Percentiles rank a stretch among this genome's conserved stretches.
phyloP scores from a whole-genome alignment of 2,888 invertebrate species.

The Ashinkailepas kermadecensis region DNA sequence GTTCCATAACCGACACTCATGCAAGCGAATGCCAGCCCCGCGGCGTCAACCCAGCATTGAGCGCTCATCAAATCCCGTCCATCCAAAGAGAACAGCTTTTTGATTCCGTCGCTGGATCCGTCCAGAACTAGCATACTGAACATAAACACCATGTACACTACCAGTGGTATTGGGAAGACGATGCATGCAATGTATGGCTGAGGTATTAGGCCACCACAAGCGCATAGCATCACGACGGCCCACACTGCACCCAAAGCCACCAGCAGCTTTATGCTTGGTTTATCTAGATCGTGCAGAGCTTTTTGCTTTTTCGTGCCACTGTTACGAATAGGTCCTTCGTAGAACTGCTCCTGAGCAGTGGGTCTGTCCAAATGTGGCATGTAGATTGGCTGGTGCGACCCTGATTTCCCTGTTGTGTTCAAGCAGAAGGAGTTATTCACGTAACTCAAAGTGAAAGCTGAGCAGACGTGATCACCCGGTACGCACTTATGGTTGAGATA shows the following conservation, averaged over 20 bases:
- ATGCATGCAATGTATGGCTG: neutral
- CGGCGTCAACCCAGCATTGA: constrained; percentile 1
- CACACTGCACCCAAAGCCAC: neutral
- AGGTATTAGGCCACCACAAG: neutral
- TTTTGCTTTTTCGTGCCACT: neutral
- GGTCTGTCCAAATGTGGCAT: neutral
- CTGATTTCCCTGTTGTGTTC: too few species aligned
- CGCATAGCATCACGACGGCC: neutral
- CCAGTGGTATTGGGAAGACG: neutral
- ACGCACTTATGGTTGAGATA: neutral
- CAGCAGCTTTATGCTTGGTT: neutral
- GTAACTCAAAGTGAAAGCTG: neutral
- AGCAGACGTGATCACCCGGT: neutral
- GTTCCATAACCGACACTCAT: constrained; percentile 2
- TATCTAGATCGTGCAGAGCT: neutral
- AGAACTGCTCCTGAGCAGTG: neutral
- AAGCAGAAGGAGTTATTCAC: too few species aligned
- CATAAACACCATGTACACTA: neutral
- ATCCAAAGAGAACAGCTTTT: neutral
- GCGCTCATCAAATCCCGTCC: neutral
- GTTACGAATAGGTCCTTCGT: neutral
- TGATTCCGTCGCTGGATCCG: neutral
- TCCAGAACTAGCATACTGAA: neutral
- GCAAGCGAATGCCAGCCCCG: neutral
- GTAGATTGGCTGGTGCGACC: neutral